These are phyloP conservation scores for Lasioglossum albipes DNA, from an alignment of 1,140 invertebrate species.

Conservation along the genomic window DNA sequence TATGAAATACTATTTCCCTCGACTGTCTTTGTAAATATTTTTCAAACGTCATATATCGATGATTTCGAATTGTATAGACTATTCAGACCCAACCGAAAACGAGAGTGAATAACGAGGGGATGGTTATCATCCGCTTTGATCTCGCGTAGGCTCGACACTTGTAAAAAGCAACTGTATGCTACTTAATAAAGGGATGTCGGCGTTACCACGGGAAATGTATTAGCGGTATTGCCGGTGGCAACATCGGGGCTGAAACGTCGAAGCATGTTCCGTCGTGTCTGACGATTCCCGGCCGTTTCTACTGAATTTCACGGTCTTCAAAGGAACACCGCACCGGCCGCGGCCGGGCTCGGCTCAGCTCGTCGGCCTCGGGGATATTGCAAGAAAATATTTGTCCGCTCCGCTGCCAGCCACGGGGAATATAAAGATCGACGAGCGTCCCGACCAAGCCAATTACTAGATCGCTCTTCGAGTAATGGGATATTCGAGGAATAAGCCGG, in stretches of 20 bases:
- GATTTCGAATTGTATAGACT: too few relatives aligned
- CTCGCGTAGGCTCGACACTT: conserved; percentile 24
- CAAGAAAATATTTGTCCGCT: conserved; percentile 42
- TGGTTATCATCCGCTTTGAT: conserved; percentile 46
- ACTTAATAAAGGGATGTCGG: conserved; percentile 46
- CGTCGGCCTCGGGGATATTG: conserved; percentile 24
- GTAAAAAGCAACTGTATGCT: conserved; percentile 44
- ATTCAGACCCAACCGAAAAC: neutral
- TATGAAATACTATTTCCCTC: too few relatives aligned
- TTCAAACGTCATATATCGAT: too few relatives aligned
- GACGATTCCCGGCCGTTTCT: conserved; percentile 18
- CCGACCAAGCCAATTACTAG: conserved; percentile 22
- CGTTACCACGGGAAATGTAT: conserved; percentile 48
- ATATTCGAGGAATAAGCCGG: neutral
- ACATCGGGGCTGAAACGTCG: conserved; percentile 10
- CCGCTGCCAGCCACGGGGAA: neutral
- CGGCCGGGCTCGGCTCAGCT: neutral
- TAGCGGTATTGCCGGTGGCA: conserved; percentile 38
- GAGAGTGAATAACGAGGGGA: neutral
- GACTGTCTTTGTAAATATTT: too few relatives aligned
- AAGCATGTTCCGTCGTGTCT: conserved; percentile 27
- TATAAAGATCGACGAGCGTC: neutral
- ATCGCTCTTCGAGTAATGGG: neutral
- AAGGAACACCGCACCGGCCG: conserved; percentile 26
- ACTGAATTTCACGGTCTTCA: conserved; percentile 51